phyloP scores from a whole-genome alignment of 1,140 invertebrate species.

The Cherax quadricarinatus region DNA sequence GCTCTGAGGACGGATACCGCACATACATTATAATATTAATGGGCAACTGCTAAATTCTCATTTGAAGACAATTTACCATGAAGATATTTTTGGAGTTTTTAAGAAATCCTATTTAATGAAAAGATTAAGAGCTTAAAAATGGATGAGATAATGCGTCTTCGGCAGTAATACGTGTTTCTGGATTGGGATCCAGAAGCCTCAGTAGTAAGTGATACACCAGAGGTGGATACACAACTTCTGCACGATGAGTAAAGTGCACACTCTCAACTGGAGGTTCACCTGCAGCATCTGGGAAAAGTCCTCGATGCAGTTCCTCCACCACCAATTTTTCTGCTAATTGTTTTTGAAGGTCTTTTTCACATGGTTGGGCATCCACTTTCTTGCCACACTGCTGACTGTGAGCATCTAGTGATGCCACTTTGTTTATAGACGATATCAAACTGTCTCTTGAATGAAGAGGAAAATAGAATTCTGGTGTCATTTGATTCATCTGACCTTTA shows the following conservation, averaged over 20 bases:
- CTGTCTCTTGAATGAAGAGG: neutral
- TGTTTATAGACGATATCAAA: neutral
- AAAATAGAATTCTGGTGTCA: neutral
- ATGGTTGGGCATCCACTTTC: neutral
- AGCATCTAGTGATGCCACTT: neutral
- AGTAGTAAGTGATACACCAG: constrained; percentile 86
- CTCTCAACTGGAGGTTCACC: neutral
- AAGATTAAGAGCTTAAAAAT: constrained; percentile 79
- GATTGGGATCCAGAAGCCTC: constrained; percentile 86
- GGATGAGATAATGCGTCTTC: constrained; percentile 85
- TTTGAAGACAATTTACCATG: too few relatives aligned
- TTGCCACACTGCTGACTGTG: neutral
- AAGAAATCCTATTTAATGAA: neutral
- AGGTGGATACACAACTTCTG: constrained; percentile 80
- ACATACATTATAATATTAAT: too few relatives aligned
- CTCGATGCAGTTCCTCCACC: too few relatives aligned
- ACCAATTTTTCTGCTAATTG: too few relatives aligned
- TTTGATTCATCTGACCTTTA: neutral
- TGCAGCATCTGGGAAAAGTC: too few relatives aligned
- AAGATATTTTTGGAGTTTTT: too few relatives aligned
- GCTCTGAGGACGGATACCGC: too few relatives aligned
- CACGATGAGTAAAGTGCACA: neutral
- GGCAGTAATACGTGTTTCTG: constrained; percentile 84
- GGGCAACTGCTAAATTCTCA: too few relatives aligned
- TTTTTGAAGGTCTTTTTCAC: neutral